Base-by-base conservation (phyloP, 2,888 invertebrate species). In the Eustalomyia histrio region DNA sequence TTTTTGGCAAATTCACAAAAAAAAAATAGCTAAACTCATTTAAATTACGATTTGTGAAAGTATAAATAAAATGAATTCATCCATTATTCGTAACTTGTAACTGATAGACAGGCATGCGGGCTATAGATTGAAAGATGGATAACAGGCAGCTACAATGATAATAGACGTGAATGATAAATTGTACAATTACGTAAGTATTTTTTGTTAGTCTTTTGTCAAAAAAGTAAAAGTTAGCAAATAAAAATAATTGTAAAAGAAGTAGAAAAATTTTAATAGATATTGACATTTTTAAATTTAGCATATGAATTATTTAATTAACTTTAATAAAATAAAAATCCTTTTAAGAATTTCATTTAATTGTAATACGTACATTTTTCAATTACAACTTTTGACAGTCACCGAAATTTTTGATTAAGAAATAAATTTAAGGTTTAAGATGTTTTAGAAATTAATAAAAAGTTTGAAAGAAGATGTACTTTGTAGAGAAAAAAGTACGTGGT, bases 1-100 rank as follows among this genome's bases (percentile, higher is more conserved):
- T 39, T n/a, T 12, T 14, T 9, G 12, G 1, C 10, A 39, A 39
- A 39, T 9, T 12, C 39, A 39, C 12, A 2, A 47, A n/a, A 47
- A n/a, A 5, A n/a, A 33, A 67, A 67, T 21, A 21, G 21, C 53
- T 67, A 53, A 57, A 68, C 55, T 43, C 39, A 68, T 68, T 68
- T 43, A 67, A 68, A 57, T 57, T 33, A 24, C 24, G 29, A 68
- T 68, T 68, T 68, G 43, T 57, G 43, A 57, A 53, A 53, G 52
- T 14, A 64, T 29, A 50, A 50, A 50, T 50, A 29, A 64, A 7
- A 5, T 64, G 29, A 1, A 50, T 29, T 50, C 29, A 21, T 71
- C 16, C 24, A 6, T 53, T 61, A 21, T 14, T 47, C 14, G 43
- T 1, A 47, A 6, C 14, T n/a, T 39, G 10, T n/a, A 47, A 47